Percentiles rank a stretch among this genome's conserved stretches.
Conservation (phyloP, 2,888 invertebrate genomes). For the Phalera bucephala region DNA sequence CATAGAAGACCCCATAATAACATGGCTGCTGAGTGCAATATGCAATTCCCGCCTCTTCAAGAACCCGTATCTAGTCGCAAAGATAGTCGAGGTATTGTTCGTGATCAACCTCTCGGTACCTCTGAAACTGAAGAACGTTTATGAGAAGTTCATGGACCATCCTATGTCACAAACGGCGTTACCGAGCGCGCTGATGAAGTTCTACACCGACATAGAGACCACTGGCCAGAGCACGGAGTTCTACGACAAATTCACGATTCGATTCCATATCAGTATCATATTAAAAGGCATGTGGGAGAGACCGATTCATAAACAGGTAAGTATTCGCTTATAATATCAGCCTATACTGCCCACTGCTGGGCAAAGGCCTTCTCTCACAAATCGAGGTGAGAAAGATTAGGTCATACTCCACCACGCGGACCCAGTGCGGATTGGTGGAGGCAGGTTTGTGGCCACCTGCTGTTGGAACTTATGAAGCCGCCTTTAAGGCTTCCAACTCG, state of each 20-base stretch:
- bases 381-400: too few species aligned
- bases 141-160: constrained; percentile 93
- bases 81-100: constrained; percentile 95
- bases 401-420: too few species aligned
- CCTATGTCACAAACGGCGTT: constrained; percentile 88
- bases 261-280: constrained; percentile 98
- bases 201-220: constrained; percentile 98
- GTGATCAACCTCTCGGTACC: constrained; percentile 88
- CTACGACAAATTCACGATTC: constrained; percentile 99
- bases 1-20: constrained; percentile 92
- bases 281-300: constrained; percentile 98
- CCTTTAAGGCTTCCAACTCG: too few species aligned
- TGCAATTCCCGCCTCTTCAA: constrained; percentile 95
- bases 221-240: constrained; percentile 99
- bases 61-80: constrained; percentile 98
- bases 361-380: too few species aligned
- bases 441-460: too few species aligned
- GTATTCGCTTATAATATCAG: neutral
- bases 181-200: constrained; percentile 97
- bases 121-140: constrained; percentile 80
- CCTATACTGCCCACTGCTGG: too few species aligned
- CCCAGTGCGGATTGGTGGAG: too few species aligned
- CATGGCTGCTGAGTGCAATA: constrained; percentile 94
- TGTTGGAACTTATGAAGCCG: too few species aligned
- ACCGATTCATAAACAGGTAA: constrained; percentile 87